A percentile compares a stretch with the other conserved stretches of the same genome.
phyloP scores from a whole-genome alignment of 2,888 invertebrate genomes.

The Sinotaia quadrata region DNA sequence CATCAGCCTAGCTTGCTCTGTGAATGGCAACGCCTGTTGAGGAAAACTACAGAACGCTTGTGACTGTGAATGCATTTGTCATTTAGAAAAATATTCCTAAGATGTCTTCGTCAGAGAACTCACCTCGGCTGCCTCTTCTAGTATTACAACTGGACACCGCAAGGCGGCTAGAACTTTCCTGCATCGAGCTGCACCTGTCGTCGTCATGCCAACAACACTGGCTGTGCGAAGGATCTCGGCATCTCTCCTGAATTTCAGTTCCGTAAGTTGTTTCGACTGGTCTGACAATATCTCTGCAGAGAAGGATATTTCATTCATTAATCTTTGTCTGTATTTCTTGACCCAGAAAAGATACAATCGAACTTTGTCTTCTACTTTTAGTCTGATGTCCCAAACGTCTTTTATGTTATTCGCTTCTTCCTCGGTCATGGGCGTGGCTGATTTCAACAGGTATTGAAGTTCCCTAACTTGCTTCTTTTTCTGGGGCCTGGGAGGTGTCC shows the following conservation, averaged over 20 bases:
- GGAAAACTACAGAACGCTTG: no score
- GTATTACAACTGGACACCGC: slow-evolving; percentile 73
- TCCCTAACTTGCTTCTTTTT: slow-evolving; percentile 1
- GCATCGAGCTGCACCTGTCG: slow-evolving; percentile 67
- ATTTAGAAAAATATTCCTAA: no score
- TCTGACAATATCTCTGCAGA: slow-evolving; percentile 40
- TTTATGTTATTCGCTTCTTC: slow-evolving; percentile 40
- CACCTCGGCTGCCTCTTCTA: slow-evolving; percentile 87
- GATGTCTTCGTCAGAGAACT: no score
- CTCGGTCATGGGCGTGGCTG: background rate
- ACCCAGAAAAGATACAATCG: slow-evolving; percentile 62
- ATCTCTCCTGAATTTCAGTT: slow-evolving; percentile 47
- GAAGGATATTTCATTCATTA: slow-evolving; percentile 35
- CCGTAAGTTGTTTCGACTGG: slow-evolving; percentile 38
- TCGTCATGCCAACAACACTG: slow-evolving; percentile 67
- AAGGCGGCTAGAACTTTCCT: slow-evolving; percentile 57
- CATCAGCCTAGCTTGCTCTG: no score
- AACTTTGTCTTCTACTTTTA: slow-evolving; percentile 2
- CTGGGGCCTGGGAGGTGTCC: background rate
- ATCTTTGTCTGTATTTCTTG: slow-evolving; percentile 33
- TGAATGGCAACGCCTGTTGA: no score
- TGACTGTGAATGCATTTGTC: no score
- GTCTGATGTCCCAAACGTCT: slow-evolving; percentile 47
- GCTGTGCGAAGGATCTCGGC: slow-evolving; percentile 48
- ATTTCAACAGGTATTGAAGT: background rate